phyloP scores from a whole-genome alignment of 2,113 vertebrate species.

The Carassius gibelio region DNA sequence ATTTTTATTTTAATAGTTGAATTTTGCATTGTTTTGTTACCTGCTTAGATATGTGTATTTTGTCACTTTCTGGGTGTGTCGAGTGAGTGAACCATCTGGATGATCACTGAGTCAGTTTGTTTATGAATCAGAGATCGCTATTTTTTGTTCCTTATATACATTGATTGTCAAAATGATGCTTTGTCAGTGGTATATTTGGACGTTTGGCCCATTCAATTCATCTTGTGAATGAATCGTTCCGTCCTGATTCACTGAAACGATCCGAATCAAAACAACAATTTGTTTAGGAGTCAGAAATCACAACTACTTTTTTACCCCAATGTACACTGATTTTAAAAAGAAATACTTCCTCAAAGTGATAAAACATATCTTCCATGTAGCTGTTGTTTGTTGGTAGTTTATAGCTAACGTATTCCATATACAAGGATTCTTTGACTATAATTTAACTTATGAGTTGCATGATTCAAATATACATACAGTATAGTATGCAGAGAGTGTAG shows the following conservation, averaged over 20 bases:
- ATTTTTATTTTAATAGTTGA: background rate
- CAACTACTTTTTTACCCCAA: background rate
- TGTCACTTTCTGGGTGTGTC: background rate
- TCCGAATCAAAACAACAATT: background rate
- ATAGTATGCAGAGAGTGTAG: constrained; percentile 18
- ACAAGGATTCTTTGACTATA: background rate
- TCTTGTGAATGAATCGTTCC: background rate
- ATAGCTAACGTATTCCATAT: background rate
- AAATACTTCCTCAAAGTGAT: background rate
- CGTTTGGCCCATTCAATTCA: background rate
- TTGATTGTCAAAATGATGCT: no score
- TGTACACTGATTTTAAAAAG: background rate
- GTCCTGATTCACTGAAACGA: background rate
- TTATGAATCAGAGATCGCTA: no score
- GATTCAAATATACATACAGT: background rate
- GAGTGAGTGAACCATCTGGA: background rate
- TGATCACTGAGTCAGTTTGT: no score
- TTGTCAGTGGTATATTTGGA: no score
- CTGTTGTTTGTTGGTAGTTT: background rate
- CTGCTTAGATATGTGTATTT: background rate
- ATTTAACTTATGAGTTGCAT: background rate
- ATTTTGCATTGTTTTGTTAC: background rate
- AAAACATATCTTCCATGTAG: background rate
- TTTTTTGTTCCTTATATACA: background rate
- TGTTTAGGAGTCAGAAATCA: background rate